Conservation (phyloP, 2,888 invertebrate genomes). For the Tigriopus californicus region DNA sequence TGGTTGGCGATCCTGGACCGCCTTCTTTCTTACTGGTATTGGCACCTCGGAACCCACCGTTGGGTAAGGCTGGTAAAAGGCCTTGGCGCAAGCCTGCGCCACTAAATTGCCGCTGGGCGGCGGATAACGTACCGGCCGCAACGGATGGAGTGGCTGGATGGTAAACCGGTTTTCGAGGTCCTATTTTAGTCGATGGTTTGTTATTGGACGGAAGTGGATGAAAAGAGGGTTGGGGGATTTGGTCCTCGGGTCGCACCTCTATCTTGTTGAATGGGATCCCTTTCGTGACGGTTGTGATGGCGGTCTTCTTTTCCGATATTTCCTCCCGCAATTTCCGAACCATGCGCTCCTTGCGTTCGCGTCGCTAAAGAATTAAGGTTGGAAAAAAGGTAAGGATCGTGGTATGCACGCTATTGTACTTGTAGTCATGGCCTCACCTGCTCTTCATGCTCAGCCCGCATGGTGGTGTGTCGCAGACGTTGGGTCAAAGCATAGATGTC, state of each 20-base stretch:
- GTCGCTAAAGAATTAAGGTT: neutral
- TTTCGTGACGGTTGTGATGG: conserved; percentile 12
- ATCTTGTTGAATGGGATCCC: conserved; percentile 11
- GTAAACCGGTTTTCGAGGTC: too few species aligned
- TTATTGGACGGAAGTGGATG: too few species aligned
- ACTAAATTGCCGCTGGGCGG: too few species aligned
- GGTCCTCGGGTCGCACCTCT: conserved; percentile 1
- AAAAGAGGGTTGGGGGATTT: neutral
- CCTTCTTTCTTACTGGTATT: too few species aligned
- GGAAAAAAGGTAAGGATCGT: neutral
- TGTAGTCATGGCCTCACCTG: neutral
- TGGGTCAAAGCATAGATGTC: conserved; percentile 7
- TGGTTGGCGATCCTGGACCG: too few species aligned
- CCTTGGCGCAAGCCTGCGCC: too few species aligned
- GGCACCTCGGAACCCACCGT: too few species aligned
- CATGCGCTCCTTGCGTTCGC: neutral
- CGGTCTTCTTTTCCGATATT: conserved; percentile 6
- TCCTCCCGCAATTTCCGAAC: conserved; percentile 8
- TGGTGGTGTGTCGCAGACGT: neutral
- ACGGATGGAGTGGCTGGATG: too few species aligned
- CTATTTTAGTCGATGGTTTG: too few species aligned
- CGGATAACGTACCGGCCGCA: too few species aligned
- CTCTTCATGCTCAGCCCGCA: conserved; percentile 11
- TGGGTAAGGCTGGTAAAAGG: too few species aligned
- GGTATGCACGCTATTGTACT: neutral